These are phyloP conservation scores for Venturia canescens DNA, from an alignment of 1,140 invertebrate species.

Conservation along the genomic window DNA sequence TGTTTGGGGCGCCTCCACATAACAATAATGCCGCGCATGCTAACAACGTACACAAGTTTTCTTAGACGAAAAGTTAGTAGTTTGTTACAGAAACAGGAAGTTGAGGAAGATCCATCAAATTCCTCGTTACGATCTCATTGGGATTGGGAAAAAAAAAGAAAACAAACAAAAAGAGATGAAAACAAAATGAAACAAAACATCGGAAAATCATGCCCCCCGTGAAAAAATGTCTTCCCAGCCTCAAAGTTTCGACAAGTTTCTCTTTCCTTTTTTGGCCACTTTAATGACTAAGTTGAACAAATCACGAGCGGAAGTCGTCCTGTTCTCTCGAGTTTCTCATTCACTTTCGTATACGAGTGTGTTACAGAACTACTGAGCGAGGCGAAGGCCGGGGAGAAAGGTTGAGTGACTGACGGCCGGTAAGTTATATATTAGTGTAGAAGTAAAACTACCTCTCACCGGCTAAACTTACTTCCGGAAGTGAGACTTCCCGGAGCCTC, in stretches of 20 bases:
- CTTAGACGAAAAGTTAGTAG: no score
- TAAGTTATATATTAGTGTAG: slow-evolving; percentile 6
- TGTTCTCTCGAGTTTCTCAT: slow-evolving; percentile 5
- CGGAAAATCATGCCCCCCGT: no score
- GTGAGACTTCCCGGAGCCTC: slow-evolving; percentile 16
- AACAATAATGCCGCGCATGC: no score
- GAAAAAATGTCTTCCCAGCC: background rate
- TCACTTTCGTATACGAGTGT: background rate
- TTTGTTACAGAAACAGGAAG: no score
- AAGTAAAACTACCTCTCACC: background rate
- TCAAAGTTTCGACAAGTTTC: background rate
- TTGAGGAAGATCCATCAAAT: no score
- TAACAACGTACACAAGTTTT: no score
- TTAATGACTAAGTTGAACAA: slow-evolving; percentile 6
- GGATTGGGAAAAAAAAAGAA: no score
- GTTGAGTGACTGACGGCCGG: slow-evolving; percentile 17
- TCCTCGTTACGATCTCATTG: no score
- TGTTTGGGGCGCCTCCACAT: no score
- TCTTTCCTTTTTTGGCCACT: background rate
- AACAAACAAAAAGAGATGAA: no score
- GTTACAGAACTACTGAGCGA: background rate
- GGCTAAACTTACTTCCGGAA: slow-evolving; percentile 27
- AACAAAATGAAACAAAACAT: no score
- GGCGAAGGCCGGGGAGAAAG: background rate
- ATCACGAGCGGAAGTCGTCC: background rate